Conservation (phyloP, 2,113 vertebrate genomes). For the Columba livia region DNA sequence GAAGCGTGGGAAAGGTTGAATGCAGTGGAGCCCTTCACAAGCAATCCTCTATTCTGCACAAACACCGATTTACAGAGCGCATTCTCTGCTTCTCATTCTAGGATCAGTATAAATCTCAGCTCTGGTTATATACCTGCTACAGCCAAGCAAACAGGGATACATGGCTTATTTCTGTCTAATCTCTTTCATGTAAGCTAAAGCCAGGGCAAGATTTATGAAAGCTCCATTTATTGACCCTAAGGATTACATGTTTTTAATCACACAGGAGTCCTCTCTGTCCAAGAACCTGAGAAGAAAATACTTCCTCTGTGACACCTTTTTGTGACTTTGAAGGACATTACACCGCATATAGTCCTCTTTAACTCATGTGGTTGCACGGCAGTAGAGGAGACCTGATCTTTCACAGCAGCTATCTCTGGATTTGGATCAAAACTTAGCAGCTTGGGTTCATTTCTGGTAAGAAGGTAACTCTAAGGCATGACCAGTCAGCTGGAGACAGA, state of each 20-base stretch:
- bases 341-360: neutral
- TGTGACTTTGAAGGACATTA: neutral
- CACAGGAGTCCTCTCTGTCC: neutral
- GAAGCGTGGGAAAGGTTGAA: neutral
- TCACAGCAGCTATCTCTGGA: neutral
- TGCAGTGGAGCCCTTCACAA: neutral
- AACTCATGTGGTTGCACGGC: neutral
- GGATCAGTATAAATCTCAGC: neutral
- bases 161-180: neutral
- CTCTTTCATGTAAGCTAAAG: neutral
- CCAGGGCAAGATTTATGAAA: neutral
- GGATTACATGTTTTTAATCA: neutral
- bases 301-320: neutral
- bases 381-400: neutral
- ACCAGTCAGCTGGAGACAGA: neutral
- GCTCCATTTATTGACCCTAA: neutral
- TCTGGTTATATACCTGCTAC: neutral
- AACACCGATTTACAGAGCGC: neutral
- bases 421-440: neutral
- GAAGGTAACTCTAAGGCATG: neutral
- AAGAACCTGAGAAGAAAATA: neutral
- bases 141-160: neutral
- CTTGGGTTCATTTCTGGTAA: neutral
- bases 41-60: neutral
- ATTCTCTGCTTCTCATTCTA: neutral